Conservation (phyloP, 1,140 invertebrate species). For the Diplogasteroides magnus region DNA sequence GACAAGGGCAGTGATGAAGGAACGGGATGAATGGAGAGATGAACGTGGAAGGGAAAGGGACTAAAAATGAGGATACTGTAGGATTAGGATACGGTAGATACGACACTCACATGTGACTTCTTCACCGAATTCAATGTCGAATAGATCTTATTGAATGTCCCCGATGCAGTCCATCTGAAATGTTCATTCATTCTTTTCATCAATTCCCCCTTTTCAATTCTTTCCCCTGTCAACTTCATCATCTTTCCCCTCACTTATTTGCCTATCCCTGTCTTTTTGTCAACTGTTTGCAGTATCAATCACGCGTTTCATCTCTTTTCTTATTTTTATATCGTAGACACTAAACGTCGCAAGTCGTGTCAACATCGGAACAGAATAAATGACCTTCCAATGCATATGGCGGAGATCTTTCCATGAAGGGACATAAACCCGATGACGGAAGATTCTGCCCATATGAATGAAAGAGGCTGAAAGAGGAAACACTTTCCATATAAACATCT, state of each 20-base stretch:
- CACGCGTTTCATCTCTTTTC: background rate
- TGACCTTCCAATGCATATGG: background rate
- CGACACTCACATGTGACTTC: background rate
- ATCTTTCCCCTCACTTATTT: background rate
- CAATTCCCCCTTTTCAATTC: background rate
- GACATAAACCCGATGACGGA: background rate
- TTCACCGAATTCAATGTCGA: background rate
- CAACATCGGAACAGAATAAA: too few relatives aligned
- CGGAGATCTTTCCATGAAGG: background rate
- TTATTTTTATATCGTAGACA: too few relatives aligned
- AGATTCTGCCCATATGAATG: background rate
- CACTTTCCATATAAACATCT: background rate
- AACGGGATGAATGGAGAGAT: background rate
- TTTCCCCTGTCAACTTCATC: background rate
- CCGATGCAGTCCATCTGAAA: background rate
- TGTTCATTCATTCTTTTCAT: background rate
- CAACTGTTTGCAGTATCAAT: background rate
- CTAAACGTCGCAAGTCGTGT: too few relatives aligned
- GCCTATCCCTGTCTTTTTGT: background rate
- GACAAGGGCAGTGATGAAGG: background rate
- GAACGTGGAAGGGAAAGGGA: background rate
- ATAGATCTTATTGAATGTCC: background rate
- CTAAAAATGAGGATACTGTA: too few relatives aligned
- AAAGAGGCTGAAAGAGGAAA: background rate
- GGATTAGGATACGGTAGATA: too few relatives aligned